Conservation (phyloP, 2,113 vertebrate genomes). For the Pagrus major region DNA sequence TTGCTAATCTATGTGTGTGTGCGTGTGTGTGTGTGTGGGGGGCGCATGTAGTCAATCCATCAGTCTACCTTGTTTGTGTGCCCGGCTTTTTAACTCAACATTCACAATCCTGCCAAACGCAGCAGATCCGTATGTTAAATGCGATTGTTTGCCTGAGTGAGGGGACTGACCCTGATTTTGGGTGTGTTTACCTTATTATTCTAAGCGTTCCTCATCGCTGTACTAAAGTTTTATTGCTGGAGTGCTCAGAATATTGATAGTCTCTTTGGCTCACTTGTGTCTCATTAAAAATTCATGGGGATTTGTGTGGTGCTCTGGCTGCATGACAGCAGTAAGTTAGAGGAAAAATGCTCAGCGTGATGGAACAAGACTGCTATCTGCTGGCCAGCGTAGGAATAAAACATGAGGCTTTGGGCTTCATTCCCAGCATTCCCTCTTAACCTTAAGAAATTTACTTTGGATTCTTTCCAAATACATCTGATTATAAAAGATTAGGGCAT, state of each 20-base stretch:
- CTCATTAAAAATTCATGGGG: constrained; percentile 78
- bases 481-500: not conserved
- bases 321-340: constrained; percentile 39
- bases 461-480: not conserved
- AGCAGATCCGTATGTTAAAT: constrained; percentile 60
- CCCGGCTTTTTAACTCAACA: constrained; percentile 21
- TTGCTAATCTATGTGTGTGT: not conserved
- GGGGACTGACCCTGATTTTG: constrained; percentile 66
- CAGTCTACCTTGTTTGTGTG: not conserved
- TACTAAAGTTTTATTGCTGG: constrained; percentile 79
- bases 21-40: not conserved
- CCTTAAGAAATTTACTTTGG: not conserved
- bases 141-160: constrained; percentile 47
- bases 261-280: constrained; percentile 79
- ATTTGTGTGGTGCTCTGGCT: constrained; percentile 56
- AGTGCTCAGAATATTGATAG: constrained; percentile 82
- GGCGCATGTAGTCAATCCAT: constrained; percentile 1
- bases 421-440: not conserved
- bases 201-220: constrained; percentile 74
- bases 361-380: constrained; percentile 79
- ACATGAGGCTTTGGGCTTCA: not conserved
- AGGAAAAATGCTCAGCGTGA: not conserved
- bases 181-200: constrained; percentile 81
- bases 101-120: constrained; percentile 51
- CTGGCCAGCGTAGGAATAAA: constrained; percentile 56